Percentiles rank a stretch among this genome's conserved stretches.
Conservation (phyloP, 2,797 vertebrate genomes). For the Sebastes hopkinsi region DNA sequence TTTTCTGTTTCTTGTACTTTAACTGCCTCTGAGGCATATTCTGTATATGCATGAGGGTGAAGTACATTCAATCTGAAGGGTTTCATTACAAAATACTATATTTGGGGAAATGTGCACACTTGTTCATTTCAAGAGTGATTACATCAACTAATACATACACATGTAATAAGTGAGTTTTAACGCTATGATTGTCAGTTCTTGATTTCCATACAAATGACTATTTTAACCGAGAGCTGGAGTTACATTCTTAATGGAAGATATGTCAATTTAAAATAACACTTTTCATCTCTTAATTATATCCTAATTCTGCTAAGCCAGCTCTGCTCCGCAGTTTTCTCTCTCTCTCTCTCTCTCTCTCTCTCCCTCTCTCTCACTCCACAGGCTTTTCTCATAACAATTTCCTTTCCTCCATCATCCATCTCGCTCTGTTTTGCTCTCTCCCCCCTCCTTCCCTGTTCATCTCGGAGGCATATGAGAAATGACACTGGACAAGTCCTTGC, state of each 20-base stretch:
- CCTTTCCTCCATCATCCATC: slow-evolving; percentile 54
- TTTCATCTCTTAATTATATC: slow-evolving; percentile 61
- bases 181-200: background rate
- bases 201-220: slow-evolving; percentile 34
- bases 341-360: background rate
- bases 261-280: slow-evolving; percentile 41
- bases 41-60: slow-evolving; percentile 20
- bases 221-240: slow-evolving; percentile 19
- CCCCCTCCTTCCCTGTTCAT: slow-evolving; percentile 42
- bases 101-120: background rate
- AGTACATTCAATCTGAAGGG: slow-evolving; percentile 8
- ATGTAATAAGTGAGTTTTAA: background rate
- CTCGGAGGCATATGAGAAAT: slow-evolving; percentile 68
- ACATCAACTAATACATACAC: background rate
- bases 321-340: background rate
- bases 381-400: slow-evolving; percentile 56
- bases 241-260: slow-evolving; percentile 37
- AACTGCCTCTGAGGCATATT: slow-evolving; percentile 11
- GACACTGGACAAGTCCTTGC: slow-evolving; percentile 72
- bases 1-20: slow-evolving; percentile 6
- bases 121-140: slow-evolving; percentile 10
- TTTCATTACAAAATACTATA: slow-evolving; percentile 4
- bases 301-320: slow-evolving; percentile 49
- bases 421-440: slow-evolving; percentile 40
- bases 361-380: slow-evolving; percentile 7